Evolutionary conservation across 92 coral and sea anemone species (phyloP).

Genomic region (Paragorgia papillata): DNA sequence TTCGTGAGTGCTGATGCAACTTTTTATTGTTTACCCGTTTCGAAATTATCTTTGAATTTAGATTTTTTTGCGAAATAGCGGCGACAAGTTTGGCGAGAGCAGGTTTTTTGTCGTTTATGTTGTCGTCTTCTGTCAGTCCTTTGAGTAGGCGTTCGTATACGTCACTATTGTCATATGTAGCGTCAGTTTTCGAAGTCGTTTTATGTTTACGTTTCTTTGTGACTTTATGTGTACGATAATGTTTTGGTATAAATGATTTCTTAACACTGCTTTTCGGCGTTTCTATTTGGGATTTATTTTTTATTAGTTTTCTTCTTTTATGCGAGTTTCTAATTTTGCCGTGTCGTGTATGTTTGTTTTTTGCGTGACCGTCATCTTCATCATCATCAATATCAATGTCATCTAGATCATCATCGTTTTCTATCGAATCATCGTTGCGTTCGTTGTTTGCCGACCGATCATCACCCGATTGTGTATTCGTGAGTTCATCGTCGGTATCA

Average conservation of each 20-base stretch:
- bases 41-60: conserved; percentile 13
- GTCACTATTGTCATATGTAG: neutral
- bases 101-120: neutral
- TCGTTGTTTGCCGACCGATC: neutral
- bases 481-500: neutral
- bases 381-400: conserved; percentile 10
- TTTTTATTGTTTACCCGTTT: conserved; percentile 9
- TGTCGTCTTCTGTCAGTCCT: neutral
- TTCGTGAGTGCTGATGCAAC: conserved; percentile 2
- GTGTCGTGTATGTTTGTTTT: neutral
- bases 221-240: neutral
- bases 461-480: neutral
- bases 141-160: conserved; percentile 16
- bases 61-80: conserved; percentile 6
- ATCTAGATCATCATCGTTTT: conserved; percentile 1
- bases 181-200: neutral
- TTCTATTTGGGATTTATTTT: neutral
- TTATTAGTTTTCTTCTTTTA: neutral
- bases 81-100: conserved; percentile 3
- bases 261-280: neutral
- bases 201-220: neutral
- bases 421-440: neutral
- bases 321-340: too few relatives aligned
- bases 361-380: neutral
- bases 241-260: neutral